A percentile compares a stretch with the other conserved stretches of the same genome.
Conservation (phyloP, 1,140 invertebrate species). For the Plodia interpunctella region DNA sequence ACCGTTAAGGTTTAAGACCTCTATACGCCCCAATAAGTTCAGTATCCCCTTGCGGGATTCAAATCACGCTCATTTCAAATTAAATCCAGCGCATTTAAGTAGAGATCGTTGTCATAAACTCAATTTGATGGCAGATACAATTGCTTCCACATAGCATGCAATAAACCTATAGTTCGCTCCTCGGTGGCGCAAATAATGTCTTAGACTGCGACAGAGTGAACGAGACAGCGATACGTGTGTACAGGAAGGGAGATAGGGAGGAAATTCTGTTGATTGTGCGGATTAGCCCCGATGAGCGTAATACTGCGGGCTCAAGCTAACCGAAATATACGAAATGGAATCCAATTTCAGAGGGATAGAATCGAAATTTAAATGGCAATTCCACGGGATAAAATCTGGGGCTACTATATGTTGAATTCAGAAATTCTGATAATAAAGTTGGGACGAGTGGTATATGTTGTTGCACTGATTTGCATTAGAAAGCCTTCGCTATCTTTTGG, state of each 20-base stretch:
- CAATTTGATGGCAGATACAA: constrained; percentile 5
- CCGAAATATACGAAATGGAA: not conserved
- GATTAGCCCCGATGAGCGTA: constrained; percentile 8
- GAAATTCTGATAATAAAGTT: constrained; percentile 14
- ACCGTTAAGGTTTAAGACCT: too few relatives aligned
- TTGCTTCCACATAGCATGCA: not conserved
- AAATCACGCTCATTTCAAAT: too few relatives aligned
- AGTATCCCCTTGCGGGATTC: too few relatives aligned
- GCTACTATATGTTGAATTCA: constrained; percentile 12
- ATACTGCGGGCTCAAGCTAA: not conserved
- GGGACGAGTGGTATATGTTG: constrained; percentile 2
- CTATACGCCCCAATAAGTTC: too few relatives aligned
- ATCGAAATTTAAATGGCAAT: constrained; percentile 7
- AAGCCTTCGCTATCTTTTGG: constrained; percentile 9
- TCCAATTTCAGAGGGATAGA: constrained; percentile 3
- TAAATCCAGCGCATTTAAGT: not conserved
- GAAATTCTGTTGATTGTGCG: constrained; percentile 13
- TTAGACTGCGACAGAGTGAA: constrained; percentile 5
- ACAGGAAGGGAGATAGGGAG: constrained; percentile 9
- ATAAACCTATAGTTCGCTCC: constrained; percentile 7
- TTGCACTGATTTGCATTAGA: constrained; percentile 8
- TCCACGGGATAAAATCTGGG: not conserved
- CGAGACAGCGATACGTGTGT: not conserved
- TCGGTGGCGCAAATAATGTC: constrained; percentile 7
- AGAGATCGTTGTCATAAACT: not conserved